Evolutionary conservation across 1,140 invertebrate genomes (phyloP).

Genomic region (Drosophila micromelanica): DNA sequence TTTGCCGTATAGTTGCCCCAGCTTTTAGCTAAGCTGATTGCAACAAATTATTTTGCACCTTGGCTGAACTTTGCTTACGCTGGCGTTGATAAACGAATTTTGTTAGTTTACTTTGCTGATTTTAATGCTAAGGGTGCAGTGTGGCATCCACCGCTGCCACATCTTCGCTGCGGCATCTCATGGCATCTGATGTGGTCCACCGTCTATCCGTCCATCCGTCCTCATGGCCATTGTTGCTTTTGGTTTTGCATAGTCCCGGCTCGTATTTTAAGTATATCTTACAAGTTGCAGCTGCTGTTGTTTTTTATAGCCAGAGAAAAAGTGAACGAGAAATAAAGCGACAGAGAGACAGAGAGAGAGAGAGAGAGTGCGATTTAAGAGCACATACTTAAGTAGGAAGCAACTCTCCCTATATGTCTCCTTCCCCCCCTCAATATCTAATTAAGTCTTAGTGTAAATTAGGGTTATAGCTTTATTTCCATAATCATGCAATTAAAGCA

Average conservation of each 20-base stretch:
- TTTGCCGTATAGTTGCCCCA: slow-evolving; percentile 23
- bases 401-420: background rate
- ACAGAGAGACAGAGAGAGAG: background rate
- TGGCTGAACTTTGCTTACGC: slow-evolving; percentile 77
- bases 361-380: background rate
- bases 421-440: background rate
- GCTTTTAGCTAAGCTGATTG: slow-evolving; percentile 77
- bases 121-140: slow-evolving; percentile 60
- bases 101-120: slow-evolving; percentile 81
- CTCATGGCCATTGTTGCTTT: slow-evolving; percentile 63
- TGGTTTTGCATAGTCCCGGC: slow-evolving; percentile 73
- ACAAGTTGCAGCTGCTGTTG: slow-evolving; percentile 78
- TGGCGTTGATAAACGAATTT: slow-evolving; percentile 82
- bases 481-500: slow-evolving; percentile 1
- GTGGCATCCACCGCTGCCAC: background rate
- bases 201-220: background rate
- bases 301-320: slow-evolving; percentile 34
- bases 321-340: background rate
- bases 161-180: background rate
- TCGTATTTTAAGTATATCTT: slow-evolving; percentile 47
- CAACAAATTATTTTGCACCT: slow-evolving; percentile 83
- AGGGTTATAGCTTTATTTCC: background rate
- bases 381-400: background rate
- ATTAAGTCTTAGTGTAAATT: background rate
- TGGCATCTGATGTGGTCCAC: slow-evolving; percentile 16